Evolutionary conservation across 2,113 vertebrate genomes (phyloP), one percentile per base, ranked within the genome.

Genomic region (Leiothrix lutea): DNA sequence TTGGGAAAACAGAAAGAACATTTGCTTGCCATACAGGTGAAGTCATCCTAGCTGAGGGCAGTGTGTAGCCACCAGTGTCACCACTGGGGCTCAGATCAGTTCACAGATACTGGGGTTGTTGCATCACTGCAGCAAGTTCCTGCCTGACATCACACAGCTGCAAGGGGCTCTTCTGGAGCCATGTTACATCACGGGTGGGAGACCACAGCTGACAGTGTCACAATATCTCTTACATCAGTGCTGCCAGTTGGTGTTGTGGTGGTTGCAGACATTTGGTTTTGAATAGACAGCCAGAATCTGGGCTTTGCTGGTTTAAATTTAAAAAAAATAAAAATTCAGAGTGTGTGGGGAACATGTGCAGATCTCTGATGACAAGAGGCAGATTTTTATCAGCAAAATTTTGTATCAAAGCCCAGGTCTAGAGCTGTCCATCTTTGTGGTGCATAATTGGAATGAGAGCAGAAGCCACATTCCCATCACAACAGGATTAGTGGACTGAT

Each of bases 361-460:
- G n/a, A 31, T 47, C 26, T 91, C 57, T 56, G 13, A 31, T 84
- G 53, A 72, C 31, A 80, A 65, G 79, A 85, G 28, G 38, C 40
- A 71, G 60, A 62, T 62, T 53, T 91, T 89, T 78, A 81, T 57
- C 40, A 60, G 25, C 4, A 38, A 67, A n/a, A 56, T 35, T 44
- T 50, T 56, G 31, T 75, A 38, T 36, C 31, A 8, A 80, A 75
- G 28, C 10, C 48, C 31, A 56, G 69, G 61, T 36, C 31, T 65
- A 24, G 58, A 58, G 42, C 44, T 84, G 58, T 4, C 38, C 1
- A 8, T 53, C n/a, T 12, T 47, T 80, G 73, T 58, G 0, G 0
- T n/a, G 26, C n/a, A 48, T 79, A 33, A 72, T 45, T 64, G 44
- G 28, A 85, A 53, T 47, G 61, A 75, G 48, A 94, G 72, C 64